Evolutionary conservation across 2,113 vertebrate species (phyloP), one percentile per base, ranked within the genome.

Genomic region (Forbesichthys papilliferus): DNA sequence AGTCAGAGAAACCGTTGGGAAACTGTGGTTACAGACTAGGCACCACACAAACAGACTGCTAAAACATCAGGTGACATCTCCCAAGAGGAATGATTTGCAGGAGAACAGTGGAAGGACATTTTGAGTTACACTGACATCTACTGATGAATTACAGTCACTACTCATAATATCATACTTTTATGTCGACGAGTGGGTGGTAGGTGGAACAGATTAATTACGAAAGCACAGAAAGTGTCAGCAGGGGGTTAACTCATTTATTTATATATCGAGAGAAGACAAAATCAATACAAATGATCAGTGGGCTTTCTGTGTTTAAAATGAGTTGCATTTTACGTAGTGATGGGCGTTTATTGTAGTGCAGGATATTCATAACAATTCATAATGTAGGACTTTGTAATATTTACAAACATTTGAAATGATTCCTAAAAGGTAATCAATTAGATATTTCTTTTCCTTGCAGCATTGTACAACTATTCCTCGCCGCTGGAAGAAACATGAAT

Each of bases 231-330:
- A 20, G 33, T 1, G 57, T 9, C 12, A 47, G 47, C 18, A 34
- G 27, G 33, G 6, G 20, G 76, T 79, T 57, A 66, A 76, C 67
- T 84, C 74, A 74, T 77, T 85, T 85, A 87, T 81, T 80, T 79
- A 73, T 52, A 71, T 79, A 81, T 36, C 69, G 60, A 72, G 46
- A 84, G 61, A 64, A 74, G 66, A 65, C 70, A 81, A 84, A 86
- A 84, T 84, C 10, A 74, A 79, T 64, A 75, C 55, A 68, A 79
- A 75, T 61, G 61, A 64, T 73, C 18, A 55, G 16, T 63, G 58
- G 57, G 71, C 68, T 67, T 76, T 80, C 81, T 51, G 36, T 61
- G 64, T 66, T 61, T 47, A 34, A 64, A 58, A 59, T 69, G 60
- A 65, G 54, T 56, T 27, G 0, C 18, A 18, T 56, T 56, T 20